phyloP scores from a whole-genome alignment of 2,113 vertebrate genomes.

The Chloebia gouldiae region DNA sequence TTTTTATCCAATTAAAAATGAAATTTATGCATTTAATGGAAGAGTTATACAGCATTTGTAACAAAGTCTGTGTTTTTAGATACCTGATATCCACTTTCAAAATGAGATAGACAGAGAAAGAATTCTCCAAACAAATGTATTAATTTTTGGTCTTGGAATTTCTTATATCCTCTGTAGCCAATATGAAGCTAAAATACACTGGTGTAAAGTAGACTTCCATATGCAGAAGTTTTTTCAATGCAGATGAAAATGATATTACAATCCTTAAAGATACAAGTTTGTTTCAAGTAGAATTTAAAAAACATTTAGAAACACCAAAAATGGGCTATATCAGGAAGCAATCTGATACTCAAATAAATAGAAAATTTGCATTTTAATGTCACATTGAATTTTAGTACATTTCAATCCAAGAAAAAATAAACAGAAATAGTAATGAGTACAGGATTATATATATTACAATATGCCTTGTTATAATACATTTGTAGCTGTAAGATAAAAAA shows the following conservation, averaged over 20 bases:
- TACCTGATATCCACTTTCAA: conserved; percentile 38
- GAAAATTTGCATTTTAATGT: conserved; percentile 92
- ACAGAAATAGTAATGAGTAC: conserved; percentile 89
- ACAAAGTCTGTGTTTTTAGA: neutral
- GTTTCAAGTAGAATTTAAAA: conserved; percentile 31
- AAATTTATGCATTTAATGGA: conserved; percentile 32
- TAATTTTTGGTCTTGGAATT: conserved; percentile 30
- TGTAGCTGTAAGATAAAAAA: conserved; percentile 84
- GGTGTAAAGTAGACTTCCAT: conserved; percentile 21
- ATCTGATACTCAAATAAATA: conserved; percentile 81
- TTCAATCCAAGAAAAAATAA: conserved; percentile 87
- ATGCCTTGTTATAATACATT: conserved; percentile 92
- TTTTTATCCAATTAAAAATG: neutral
- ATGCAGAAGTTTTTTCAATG: conserved; percentile 43
- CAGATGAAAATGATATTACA: conserved; percentile 26
- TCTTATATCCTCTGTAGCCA: conserved; percentile 31
- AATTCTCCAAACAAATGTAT: conserved; percentile 11
- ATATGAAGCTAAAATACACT: conserved; percentile 20
- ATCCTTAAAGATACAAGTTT: conserved; percentile 25
- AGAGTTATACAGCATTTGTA: neutral
- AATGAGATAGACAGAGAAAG: conserved; percentile 15
- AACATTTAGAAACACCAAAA: conserved; percentile 34
- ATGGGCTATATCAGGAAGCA: conserved; percentile 48
- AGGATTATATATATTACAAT: conserved; percentile 94
- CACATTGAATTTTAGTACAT: conserved; percentile 91